Evolutionary conservation across 2,113 vertebrate genomes (phyloP), one percentile per base, ranked within the genome.

Genomic region (Oreotrochilus melanogaster): DNA sequence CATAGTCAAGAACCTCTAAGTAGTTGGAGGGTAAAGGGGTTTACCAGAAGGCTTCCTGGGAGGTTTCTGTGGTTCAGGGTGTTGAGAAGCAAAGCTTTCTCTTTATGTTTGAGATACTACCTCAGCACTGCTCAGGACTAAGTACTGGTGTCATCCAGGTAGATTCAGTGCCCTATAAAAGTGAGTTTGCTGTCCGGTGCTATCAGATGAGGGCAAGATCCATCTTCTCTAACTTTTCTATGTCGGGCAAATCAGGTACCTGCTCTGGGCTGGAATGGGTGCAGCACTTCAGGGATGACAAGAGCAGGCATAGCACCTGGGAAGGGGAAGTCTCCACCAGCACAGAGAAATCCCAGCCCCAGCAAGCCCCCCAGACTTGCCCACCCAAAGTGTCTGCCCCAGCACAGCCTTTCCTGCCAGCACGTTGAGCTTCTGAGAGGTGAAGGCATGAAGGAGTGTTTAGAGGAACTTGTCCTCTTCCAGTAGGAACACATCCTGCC

Each of bases 181-280:
- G 47, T 21, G 48, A 13, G 28, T 27, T 64, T n/a, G 24, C 21
- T 10, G 8, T 19, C 43, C 15, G 6, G 42, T 42, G 69, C 43
- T 51, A 69, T 60, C 61, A 19, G 62, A 69, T 14, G 24, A 53
- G 37, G 18, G 22, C 11, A 74, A 30, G n/a, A 48, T n/a, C 33
- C 37, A 15, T 10, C 48, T 67, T 28, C 35, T 57, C 54, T 47
- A 62, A n/a, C 25, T 31, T 45, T 39, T 24, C 61, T 31, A 0
- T 4, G 24, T 50, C n/a, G 0, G 0, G 24, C 57, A 33, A 13
- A 8, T 16, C 11, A 6, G 28, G n/a, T 47, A 31, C 33, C 42
- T 53, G n/a, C 31, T 28, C 8, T 35, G 78, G 45, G 37, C 33
- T 61, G 58, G 11, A 47, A 25, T 2, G 0, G 76, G 18, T 43